Evolutionary conservation across 1,140 invertebrate genomes (phyloP).

Genomic region (Cepaea nemoralis): DNA sequence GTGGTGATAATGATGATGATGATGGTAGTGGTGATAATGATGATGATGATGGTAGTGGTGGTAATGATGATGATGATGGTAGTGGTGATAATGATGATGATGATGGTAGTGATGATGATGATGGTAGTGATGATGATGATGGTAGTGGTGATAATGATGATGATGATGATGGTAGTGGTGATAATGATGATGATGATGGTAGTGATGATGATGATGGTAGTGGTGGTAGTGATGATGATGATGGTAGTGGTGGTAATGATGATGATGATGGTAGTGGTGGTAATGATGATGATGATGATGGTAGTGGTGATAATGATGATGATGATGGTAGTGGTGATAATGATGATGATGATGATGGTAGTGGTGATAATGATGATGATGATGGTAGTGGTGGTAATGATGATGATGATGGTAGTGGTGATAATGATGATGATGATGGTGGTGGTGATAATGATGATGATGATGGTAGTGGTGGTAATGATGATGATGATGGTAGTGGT

Average conservation of each 20-base stretch:
- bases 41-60: neutral
- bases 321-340: constrained; percentile 19
- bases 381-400: constrained; percentile 41
- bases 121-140: constrained; percentile 19
- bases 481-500: constrained; percentile 36
- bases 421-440: constrained; percentile 33
- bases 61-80: neutral
- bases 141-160: constrained; percentile 16
- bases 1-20: neutral
- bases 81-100: neutral
- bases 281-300: constrained; percentile 20
- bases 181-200: constrained; percentile 6
- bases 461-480: constrained; percentile 36
- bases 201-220: neutral
- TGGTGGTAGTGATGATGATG: neutral
- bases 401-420: constrained; percentile 39
- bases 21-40: neutral
- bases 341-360: constrained; percentile 33
- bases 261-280: constrained; percentile 38
- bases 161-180: constrained; percentile 21
- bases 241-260: neutral
- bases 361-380: constrained; percentile 31
- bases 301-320: constrained; percentile 35
- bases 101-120: constrained; percentile 20
- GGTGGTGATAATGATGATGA: constrained; percentile 22